Base-by-base conservation (phyloP, 2,113 vertebrate genomes). In the Syrmaticus mikado region DNA sequence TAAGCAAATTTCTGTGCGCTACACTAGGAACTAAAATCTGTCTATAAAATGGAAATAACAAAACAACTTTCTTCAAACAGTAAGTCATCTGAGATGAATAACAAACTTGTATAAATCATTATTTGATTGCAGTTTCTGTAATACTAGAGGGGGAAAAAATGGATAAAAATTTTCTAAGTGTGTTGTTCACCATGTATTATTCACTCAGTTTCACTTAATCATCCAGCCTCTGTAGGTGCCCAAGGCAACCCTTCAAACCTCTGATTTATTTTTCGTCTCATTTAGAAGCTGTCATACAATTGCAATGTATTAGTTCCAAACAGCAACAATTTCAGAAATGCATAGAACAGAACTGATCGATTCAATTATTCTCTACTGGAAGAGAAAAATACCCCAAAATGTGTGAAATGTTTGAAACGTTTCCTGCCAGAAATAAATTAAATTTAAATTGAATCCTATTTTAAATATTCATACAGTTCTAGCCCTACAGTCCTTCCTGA, bases 261-360 rank as follows among this genome's bases (percentile, higher is more conserved):
- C 57, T 76, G 82, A 76, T 91, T 93, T 89, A 48, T 73, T 92
- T 95, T 95, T 82, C 11, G 34, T 89, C 55, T 89, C 45, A 76
- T 91, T 94, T 92, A 73, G 75, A 85, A 45, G 7, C 52, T 82
- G 84, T 82, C 66, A 89, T 62, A 20, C 8, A n/a, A 17, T 79
- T 58, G 36, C 48, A 82, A 66, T 76, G 6, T 79, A 32, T 80
- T 82, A n/a, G 43, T 82, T 85, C 30, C 36, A 80, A 91, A 85
- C 32, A 91, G 32, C 19, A 82, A 61, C 71, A 36, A 38, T 82
- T 89, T 52, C 36, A 76, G 82, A 93, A 91, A 38, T 57, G 20
- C 27, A 27, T 27, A 68, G 70, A 89, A 83, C n/a, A 91, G 36
- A 76, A 81, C 27, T 20, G 72, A 87, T 73, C 1, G 1, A 43